Evolutionary conservation across 2,888 invertebrate genomes (phyloP), one percentile per base, ranked within the genome.

Genomic region (Epistrophe grossulariae): DNA sequence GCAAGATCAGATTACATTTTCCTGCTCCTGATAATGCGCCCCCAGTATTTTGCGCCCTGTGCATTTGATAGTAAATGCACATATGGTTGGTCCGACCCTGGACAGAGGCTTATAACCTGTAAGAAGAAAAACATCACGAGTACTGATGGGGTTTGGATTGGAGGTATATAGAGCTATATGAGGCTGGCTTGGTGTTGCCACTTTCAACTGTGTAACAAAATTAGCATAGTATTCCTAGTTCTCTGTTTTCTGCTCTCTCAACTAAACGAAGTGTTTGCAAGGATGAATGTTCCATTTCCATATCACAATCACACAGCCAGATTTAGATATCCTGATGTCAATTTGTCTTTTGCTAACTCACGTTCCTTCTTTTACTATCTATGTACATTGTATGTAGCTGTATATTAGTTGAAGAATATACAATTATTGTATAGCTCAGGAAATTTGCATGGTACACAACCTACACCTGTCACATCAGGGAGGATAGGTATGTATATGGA

Each of bases 181-280:
- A 24, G 57, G 17, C 35, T 50, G 24, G 13, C 31, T 45, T 62
- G 40, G 48, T 9, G 35, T 35, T 35, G 35, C 1, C 38, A 71
- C 38, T 17, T 50, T 38, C 35, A 72, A 40, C 52, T 77, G 72
- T 72, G 60, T 77, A 52, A 66, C 66, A 62, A 68, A 81, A 84
- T 84, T 84, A 77, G 72, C 81, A 84, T 55, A n/a, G 35, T 35
- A 31, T n/a, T n/a, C 28, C 28, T 50, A 13, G 72, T 68, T 77
- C 72, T 66, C 35, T 35, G 13, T 35, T 38, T 17, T 60, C 17
- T 17, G 17, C 40, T 24, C 15, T 24, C 4, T 40, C 40, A 72
- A 68, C 57, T 77, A 73, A 60, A 77, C 77, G 68, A 84, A 84
- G 60, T 72, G 66, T 52, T 72, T 80, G 76, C 80, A 40, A 59